Evolutionary conservation across 2,888 invertebrate species (phyloP), one percentile per base, ranked within the genome.

Genomic region (Drosophila lacicola): DNA sequence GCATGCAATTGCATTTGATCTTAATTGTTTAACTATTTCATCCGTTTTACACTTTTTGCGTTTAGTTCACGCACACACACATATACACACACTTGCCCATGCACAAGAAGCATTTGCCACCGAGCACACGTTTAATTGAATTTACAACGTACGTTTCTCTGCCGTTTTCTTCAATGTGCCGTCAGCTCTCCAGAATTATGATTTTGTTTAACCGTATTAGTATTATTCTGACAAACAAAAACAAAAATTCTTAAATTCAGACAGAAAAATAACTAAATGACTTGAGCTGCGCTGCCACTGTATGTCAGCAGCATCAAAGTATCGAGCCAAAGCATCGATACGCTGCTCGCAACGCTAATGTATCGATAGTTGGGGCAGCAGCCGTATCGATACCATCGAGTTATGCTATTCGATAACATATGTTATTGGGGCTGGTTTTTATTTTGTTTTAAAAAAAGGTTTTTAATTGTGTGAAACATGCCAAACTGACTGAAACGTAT

Each of bases 1-100:
- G 47, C 25, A 53, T 45, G 44, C 47, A 57, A 41, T 66, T 65
- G 66, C 53, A 70, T 57, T 73, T 72, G 56, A 57, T 53, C 62
- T 70, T 54, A 74, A 70, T 69, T 80, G 72, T 77, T 76, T 72
- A 75, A 85, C 69, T 82, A 82, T 82, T 82, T 72, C 67, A 78
- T 67, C 71, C 86, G 76, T 76, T 88, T 62, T 80, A 69, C 78
- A 86, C 72, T 87, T 89, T 87, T 88, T 90, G 87, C 88, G 87
- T 89, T 80, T 73, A 75, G 88, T 80, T 70, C 70, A 73, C 82
- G 61, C 69, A 73, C 79, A 62, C 68, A 66, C 64, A 66, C 64
- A 63, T 64, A 62, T 71, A 50, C 57, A 58, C 66, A 72, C 61
- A 67, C 61, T 55, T 46, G 50, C 72, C 51, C 44, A 70, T 58